phyloP scores from a whole-genome alignment of 2,888 invertebrate genomes.

The Yponomeuta evonymella region DNA sequence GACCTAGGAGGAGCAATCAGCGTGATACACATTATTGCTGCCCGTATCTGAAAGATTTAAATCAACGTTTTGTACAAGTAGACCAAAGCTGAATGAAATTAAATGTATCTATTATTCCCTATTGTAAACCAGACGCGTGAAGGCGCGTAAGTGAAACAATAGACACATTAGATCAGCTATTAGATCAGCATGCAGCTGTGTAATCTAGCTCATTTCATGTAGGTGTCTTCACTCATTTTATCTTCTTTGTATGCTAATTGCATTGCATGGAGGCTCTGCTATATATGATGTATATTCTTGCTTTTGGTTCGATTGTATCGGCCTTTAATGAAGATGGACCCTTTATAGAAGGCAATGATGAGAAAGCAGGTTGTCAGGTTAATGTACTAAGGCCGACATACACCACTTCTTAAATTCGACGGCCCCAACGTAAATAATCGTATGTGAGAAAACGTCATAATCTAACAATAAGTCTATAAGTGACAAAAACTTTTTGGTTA shows the following conservation, averaged over 20 bases:
- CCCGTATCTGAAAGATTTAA: too few species aligned
- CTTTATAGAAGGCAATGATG: background rate
- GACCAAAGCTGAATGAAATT: too few species aligned
- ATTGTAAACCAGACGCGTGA: background rate
- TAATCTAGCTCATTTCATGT: background rate
- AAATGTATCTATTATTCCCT: too few species aligned
- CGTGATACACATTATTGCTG: too few species aligned
- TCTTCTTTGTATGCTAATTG: background rate
- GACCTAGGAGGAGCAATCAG: too few species aligned
- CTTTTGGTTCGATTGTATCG: background rate
- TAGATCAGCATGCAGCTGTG: background rate
- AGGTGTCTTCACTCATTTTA: background rate
- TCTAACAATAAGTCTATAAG: too few species aligned
- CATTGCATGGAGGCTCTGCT: background rate
- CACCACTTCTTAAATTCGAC: too few species aligned
- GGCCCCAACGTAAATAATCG: too few species aligned
- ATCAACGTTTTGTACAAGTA: too few species aligned
- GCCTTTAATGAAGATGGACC: background rate
- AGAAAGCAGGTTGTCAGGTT: background rate
- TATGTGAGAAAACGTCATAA: too few species aligned
- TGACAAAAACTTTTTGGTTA: too few species aligned
- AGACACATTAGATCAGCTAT: background rate
- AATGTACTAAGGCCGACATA: too few species aligned
- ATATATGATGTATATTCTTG: background rate
- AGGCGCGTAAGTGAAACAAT: background rate